Base-by-base conservation (phyloP, 2,888 invertebrate species). In the Eristalinus aeneus region DNA sequence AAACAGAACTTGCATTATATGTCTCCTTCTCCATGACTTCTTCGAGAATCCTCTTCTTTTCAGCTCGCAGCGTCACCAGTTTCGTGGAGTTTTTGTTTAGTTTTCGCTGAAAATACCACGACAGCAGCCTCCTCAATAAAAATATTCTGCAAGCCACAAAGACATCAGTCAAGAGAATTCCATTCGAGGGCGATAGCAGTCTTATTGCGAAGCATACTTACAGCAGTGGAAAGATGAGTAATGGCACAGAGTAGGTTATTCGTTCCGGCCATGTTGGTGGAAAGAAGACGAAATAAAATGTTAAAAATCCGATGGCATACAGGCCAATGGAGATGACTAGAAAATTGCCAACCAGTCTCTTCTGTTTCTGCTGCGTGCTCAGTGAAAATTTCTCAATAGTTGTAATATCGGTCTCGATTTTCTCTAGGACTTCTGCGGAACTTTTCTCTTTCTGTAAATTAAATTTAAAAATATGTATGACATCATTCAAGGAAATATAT, bases 21-120 rank as follows among this genome's bases (percentile, higher is more conserved):
- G 98, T 99, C 93, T 99, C 99, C 46, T 96, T 99, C 91, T 99
- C 98, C 96, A 97, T 98, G 36, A 99, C 98, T 91, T 97, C 96
- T 90, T 99, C 98, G 76, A 99, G 93, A 88, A 99, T 95, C 91
- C 96, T 96, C 91, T 96, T 96, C 91, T 97, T 98, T 90, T 97
- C 95, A n/a, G 95, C 95, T 89, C 95, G 94, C 92, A 98, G 94
- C 72, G 94, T 94, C 63, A 93, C 93, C 53, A 97, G 93, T 91
- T 96, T 96, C 75, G 94, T 93, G 90, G 96, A 95, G 93, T 97
- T 98, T 90, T 95, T 95, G 82, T 95, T 94, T 69, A 98, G 94
- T 90, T 96, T 96, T 92, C 97, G 95, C 89, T 96, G 95, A 92
- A 97, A 99, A 92, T 97, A 98, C 96, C 97, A 97, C 39, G 97